phyloP scores from a whole-genome alignment of 1,140 invertebrate species.

The Cydia amplana region DNA sequence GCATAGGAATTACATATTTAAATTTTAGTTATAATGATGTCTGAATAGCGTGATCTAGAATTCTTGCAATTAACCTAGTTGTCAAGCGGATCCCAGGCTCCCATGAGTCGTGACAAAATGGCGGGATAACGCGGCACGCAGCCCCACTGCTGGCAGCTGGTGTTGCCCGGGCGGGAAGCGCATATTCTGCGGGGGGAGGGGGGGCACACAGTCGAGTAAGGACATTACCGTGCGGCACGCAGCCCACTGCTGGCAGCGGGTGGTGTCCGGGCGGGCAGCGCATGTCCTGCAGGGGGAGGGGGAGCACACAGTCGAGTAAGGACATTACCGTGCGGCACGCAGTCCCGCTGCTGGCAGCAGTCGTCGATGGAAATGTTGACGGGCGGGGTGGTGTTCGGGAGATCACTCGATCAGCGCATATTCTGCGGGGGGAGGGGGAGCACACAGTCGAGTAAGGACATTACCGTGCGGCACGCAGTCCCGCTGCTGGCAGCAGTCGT shows the following conservation, averaged over 20 bases:
- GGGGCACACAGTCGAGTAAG: constrained; percentile 81
- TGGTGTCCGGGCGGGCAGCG: constrained; percentile 83
- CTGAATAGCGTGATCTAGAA: no score
- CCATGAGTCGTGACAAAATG: no score
- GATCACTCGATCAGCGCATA: no score
- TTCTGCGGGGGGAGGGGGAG: constrained; percentile 80
- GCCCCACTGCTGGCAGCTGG: constrained; percentile 86
- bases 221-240: constrained; percentile 73
- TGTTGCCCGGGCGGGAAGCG: constrained; percentile 79
- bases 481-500: constrained; percentile 90
- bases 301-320: constrained; percentile 80
- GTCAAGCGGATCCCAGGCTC: no score
- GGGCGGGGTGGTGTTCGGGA: constrained; percentile 74
- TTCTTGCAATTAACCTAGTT: no score
- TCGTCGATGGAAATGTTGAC: constrained; percentile 87
- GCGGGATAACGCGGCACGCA: constrained; percentile 81
- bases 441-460: constrained; percentile 80
- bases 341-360: constrained; percentile 88
- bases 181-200: constrained; percentile 65
- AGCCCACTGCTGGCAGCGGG: constrained; percentile 89
- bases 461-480: constrained; percentile 79
- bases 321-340: constrained; percentile 72
- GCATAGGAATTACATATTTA: no score
- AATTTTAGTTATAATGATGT: no score
- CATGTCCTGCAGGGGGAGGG: constrained; percentile 81